phyloP scores from a whole-genome alignment of 2,888 invertebrate species.

The Rhagonycha fulva region DNA sequence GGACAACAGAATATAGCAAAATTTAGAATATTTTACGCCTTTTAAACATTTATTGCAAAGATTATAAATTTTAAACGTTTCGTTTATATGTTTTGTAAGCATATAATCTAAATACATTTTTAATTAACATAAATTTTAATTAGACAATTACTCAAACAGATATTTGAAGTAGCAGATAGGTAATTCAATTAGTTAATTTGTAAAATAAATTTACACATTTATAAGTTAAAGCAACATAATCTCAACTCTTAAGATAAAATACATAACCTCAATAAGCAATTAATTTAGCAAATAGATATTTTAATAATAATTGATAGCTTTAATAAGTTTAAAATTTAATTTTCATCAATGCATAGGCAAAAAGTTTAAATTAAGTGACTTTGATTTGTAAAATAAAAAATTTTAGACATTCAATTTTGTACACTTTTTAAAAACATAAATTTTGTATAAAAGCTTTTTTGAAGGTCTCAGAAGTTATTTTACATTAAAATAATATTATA shows the following conservation, averaged over 20 bases:
- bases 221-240: neutral
- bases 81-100: neutral
- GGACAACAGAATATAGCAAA: neutral
- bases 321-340: too few species aligned
- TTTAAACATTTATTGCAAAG: neutral
- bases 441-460: too few species aligned
- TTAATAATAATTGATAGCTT: too few species aligned
- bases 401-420: too few species aligned
- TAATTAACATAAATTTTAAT: neutral
- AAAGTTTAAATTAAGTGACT: too few species aligned
- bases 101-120: neutral
- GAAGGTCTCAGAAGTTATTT: too few species aligned
- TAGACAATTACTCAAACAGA: neutral
- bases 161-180: neutral
- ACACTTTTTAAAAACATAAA: too few species aligned
- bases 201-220: neutral
- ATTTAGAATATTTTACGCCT: neutral
- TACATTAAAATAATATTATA: too few species aligned
- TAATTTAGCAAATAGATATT: too few species aligned
- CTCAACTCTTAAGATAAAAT: neutral
- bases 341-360: too few species aligned
- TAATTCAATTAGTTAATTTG: neutral
- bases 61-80: neutral
- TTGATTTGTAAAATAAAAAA: too few species aligned
- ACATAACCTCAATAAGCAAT: neutral